These are phyloP conservation scores for Equus quagga DNA, from an alignment of 2,113 vertebrate genomes.

Conservation along the genomic window DNA sequence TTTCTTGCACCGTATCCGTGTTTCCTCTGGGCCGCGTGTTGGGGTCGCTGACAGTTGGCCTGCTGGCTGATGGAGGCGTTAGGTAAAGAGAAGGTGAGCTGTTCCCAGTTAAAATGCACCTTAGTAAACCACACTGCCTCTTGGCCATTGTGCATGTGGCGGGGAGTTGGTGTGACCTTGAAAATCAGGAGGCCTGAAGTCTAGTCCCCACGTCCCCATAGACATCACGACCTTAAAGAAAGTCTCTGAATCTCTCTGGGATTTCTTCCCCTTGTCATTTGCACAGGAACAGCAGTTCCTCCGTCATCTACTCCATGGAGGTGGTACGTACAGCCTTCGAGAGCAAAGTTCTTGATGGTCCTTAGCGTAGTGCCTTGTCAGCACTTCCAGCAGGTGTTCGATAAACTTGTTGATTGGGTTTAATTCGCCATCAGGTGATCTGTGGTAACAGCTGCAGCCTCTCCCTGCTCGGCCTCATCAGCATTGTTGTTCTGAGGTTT, in stretches of 20 bases:
- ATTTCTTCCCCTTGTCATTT: background rate
- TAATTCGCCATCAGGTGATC: background rate
- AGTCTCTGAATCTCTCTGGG: background rate
- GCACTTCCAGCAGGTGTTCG: background rate
- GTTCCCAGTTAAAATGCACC: rapidly evolving
- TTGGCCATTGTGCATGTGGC: rapidly evolving
- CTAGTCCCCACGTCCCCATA: background rate
- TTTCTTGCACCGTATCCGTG: constrained; percentile 94
- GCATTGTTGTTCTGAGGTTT: background rate
- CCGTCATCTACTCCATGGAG: rapidly evolving
- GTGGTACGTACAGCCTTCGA: background rate
- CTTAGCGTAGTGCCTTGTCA: rapidly evolving
- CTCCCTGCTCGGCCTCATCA: rapidly evolving
- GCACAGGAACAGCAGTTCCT: rapidly evolving
- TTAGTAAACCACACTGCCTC: background rate
- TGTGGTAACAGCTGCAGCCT: background rate
- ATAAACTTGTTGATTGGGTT: rapidly evolving
- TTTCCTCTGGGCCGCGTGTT: constrained; percentile 93
- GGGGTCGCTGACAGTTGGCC: constrained; percentile 92
- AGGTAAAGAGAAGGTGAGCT: constrained; percentile 83
- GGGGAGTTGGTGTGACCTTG: background rate
- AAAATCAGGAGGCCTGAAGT: background rate
- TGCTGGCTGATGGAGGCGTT: constrained; percentile 90
- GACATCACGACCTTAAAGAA: background rate
- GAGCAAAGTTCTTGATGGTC: rapidly evolving